Base-by-base conservation (phyloP, 2,888 invertebrate species). In the Stenchaetothrips biformis region DNA sequence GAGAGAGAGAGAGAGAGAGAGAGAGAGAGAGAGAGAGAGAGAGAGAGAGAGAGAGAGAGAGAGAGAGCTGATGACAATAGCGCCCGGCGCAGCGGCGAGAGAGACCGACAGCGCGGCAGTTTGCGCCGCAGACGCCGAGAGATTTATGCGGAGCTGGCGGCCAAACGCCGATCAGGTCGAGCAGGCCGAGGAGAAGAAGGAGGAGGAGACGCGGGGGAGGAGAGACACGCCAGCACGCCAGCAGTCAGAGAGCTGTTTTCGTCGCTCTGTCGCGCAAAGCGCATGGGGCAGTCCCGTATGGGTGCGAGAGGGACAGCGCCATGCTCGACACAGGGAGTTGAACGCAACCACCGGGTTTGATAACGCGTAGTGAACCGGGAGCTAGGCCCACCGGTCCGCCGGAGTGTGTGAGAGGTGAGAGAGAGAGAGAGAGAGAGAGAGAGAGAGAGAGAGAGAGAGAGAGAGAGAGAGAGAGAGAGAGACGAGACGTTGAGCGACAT, bases 391-490 rank as follows among this genome's bases (percentile, higher is more conserved):
- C 37, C 37, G 37, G 37, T 4, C 37, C 37, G 37, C 37, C 37
- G 37, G 37, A 37, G 37, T 37, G 1, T 18, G 79, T 3, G 79
- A 79, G 78, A 78, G 78, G 78, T 2, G 78, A 78, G 78, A 78
- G 27, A 25, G 78, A 78, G 78, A 78, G 78, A 18, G 27, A 27
- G 27, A 27, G 27, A 27, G 27, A 78, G 78, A 78, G 78, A 78
- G 78, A 78, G 78, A 78, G 27, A 16, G 18, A 16, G 18, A 16
- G 18, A 18, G 16, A 18, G 16, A 18, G 16, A 78, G 78, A 78
- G 78, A 78, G 27, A 21, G 27, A 21, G 78, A 21, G 78, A 78
- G 78, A 78, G 48, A 11, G 13, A 48, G 13, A 37, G 37, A 37
- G 37, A 1, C 37, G 37, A 37, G 37, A 37, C 37, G 37, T 37